A percentile compares a stretch with the other conserved stretches of the same genome.
phyloP scores from a whole-genome alignment of 2,888 invertebrate genomes.

The Theretra japonica region DNA sequence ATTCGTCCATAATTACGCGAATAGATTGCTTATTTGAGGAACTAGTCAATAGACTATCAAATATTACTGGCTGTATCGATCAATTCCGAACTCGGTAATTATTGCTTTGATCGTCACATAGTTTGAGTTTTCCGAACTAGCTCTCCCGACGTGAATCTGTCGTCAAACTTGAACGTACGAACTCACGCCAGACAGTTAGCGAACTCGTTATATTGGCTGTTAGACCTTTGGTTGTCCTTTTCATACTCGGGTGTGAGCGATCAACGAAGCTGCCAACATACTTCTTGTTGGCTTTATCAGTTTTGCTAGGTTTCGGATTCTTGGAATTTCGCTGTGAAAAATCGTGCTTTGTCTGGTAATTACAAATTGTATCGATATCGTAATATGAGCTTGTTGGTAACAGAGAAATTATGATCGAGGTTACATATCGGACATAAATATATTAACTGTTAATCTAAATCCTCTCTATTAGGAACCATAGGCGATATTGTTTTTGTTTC shows the following conservation, averaged over 20 bases:
- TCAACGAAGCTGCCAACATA: slow-evolving; percentile 9
- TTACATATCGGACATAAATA: no score
- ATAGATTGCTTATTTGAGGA: slow-evolving; percentile 24
- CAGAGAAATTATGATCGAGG: no score
- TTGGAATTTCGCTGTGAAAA: not conserved
- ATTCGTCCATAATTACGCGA: slow-evolving; percentile 26
- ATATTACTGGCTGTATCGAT: slow-evolving; percentile 23
- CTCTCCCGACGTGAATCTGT: slow-evolving; percentile 53
- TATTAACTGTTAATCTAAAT: no score
- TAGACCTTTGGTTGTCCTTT: slow-evolving; percentile 51
- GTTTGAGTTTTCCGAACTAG: slow-evolving; percentile 28
- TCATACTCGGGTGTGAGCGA: slow-evolving; percentile 40
- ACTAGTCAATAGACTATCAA: slow-evolving; percentile 29
- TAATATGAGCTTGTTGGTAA: no score
- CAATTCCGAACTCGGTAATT: slow-evolving; percentile 43
- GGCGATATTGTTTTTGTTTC: no score
- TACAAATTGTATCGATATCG: not conserved
- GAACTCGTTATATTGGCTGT: slow-evolving; percentile 63
- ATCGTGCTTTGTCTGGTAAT: not conserved
- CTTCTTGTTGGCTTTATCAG: slow-evolving; percentile 12
- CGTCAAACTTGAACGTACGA: slow-evolving; percentile 64
- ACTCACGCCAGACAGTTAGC: slow-evolving; percentile 56
- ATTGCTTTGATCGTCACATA: slow-evolving; percentile 30
- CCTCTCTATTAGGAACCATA: no score
- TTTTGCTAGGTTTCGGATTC: not conserved